These are phyloP conservation scores for Myripristis jacobus DNA, from an alignment of 2,797 vertebrate genomes.

Conservation along the genomic window DNA sequence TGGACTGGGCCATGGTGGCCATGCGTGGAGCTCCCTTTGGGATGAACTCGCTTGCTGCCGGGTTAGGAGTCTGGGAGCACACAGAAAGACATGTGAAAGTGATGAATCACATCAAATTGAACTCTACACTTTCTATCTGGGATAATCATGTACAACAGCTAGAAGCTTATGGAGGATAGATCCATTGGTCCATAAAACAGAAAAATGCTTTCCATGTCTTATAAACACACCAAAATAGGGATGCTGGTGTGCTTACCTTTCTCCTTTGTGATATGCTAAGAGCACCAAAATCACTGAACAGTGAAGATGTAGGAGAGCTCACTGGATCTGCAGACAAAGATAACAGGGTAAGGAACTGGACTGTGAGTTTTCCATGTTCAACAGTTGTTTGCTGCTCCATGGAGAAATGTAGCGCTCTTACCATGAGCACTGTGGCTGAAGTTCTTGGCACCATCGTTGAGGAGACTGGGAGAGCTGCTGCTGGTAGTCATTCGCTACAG, in stretches of 20 bases:
- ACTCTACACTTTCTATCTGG: not conserved
- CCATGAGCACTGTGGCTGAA: slow-evolving; percentile 93
- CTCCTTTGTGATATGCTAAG: slow-evolving; percentile 97
- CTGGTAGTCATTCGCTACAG: slow-evolving; percentile 96
- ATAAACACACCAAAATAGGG: not conserved
- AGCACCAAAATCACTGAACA: slow-evolving; percentile 99
- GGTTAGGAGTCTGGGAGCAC: slow-evolving; percentile 92
- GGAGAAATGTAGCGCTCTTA: slow-evolving; percentile 71
- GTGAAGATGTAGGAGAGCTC: slow-evolving; percentile 93
- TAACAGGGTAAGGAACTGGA: slow-evolving; percentile 5
- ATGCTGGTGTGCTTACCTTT: slow-evolving; percentile 87
- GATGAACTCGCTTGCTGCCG: slow-evolving; percentile 97
- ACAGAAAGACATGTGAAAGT: slow-evolving; percentile 8
- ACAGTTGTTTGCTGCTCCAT: not conserved
- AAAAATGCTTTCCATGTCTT: not conserved
- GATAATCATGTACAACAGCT: not conserved
- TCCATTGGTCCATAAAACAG: not conserved
- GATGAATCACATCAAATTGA: not conserved
- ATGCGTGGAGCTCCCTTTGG: slow-evolving; percentile 97
- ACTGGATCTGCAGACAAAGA: slow-evolving; percentile 88
- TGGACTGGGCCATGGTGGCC: slow-evolving; percentile 92
- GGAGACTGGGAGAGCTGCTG: slow-evolving; percentile 98
- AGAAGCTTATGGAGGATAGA: not conserved
- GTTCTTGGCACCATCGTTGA: slow-evolving; percentile 99
- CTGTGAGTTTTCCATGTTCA: not conserved